Evolutionary conservation across 2,797 vertebrate species (phyloP), one percentile per base, ranked within the genome.

Genomic region (Argyrosomus regius): DNA sequence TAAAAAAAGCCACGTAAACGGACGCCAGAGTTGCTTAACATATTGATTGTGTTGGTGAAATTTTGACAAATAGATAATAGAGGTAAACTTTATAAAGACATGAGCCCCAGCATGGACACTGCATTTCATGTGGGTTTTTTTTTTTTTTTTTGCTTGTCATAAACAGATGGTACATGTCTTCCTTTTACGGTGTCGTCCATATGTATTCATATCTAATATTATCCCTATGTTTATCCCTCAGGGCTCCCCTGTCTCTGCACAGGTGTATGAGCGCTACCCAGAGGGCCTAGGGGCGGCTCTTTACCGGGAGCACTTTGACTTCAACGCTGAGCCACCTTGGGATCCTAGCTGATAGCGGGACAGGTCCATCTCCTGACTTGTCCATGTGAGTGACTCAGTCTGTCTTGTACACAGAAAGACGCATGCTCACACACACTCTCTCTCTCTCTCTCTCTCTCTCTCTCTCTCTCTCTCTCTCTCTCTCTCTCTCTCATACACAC

Each of bases 341-440:
- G 98, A 99, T 97, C 98, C 98, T 97, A 99, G 98, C 98, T 99
- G 98, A 99, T 99, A 98, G 97, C 94, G 97, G 98, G 96, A 97
- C 97, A 96, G 95, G 96, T 97, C 98, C 98, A 97, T 98, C 98
- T 98, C 98, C 98, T 96, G 97, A 97, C 97, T 99, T 97, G 97
- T 98, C 98, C 98, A 99, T 99, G 98, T 99, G 93, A 98, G 98
- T 95, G 56, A 58, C 72, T 45, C 13, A 22, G 3, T 46, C 49
- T 59, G 10, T 63, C 1, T n/a, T 58, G 24, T 49, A 43, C 54
- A 69, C 69, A 75, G 8, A 64, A 22, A 53, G 17, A 64, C 3
- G 3, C 65, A 56, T 24, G 31, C 48, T 54, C 0, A 0, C 22
- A 20, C 6, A 16, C 39, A 5, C 1, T 0, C 31, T 1, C 31